A percentile compares a stretch with the other conserved stretches of the same genome.
Conservation (phyloP, 1,140 invertebrate genomes). For the Bombus sibiricus region DNA sequence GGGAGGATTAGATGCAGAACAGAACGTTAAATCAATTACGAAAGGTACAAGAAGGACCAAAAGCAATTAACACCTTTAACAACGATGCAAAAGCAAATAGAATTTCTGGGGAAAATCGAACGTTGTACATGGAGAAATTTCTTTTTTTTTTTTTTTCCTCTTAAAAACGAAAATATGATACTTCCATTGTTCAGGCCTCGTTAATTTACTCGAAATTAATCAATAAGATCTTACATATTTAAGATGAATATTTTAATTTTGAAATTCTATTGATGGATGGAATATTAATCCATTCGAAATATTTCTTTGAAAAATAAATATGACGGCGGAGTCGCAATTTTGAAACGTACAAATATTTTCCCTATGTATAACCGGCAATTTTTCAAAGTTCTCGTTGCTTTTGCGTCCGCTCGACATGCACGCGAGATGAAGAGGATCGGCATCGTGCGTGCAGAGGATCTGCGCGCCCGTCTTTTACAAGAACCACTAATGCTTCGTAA, state of each 20-base stretch:
- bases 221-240: not conserved
- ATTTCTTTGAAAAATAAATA: not conserved
- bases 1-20: slow-evolving; percentile 15
- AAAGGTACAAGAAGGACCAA: slow-evolving; percentile 55
- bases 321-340: not conserved
- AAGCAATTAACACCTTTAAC: slow-evolving; percentile 45
- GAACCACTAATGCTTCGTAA: slow-evolving; percentile 44
- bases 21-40: slow-evolving; percentile 44
- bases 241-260: not conserved
- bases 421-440: slow-evolving; percentile 22
- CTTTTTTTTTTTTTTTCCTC: not conserved
- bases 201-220: not conserved
- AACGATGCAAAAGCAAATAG: slow-evolving; percentile 23
- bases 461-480: slow-evolving; percentile 6
- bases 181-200: too few species aligned
- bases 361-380: not conserved
- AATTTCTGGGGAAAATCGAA: not conserved
- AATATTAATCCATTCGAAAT: not conserved
- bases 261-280: not conserved
- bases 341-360: not conserved
- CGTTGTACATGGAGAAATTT: slow-evolving; percentile 10
- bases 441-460: not conserved
- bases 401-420: slow-evolving; percentile 12
- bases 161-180: not conserved
- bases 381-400: slow-evolving; percentile 23